A percentile compares a stretch with the other conserved stretches of the same genome.
Evolutionary conservation across 2,888 invertebrate genomes (phyloP).

Genomic region (Apomyelois bistriatella): DNA sequence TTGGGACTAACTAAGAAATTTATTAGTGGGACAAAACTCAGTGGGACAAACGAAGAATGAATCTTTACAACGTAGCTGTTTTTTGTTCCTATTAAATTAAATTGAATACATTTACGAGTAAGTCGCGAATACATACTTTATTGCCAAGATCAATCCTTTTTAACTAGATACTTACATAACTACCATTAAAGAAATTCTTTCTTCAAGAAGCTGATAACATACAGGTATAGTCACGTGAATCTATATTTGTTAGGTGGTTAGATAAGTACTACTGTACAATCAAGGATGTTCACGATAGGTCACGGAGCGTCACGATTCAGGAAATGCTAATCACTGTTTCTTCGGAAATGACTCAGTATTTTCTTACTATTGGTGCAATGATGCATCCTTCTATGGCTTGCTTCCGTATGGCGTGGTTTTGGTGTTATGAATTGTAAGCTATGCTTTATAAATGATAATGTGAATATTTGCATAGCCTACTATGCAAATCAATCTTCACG

Average conservation of each 20-base stretch:
- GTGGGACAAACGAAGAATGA: no score
- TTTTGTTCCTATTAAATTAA: no score
- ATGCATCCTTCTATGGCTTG: slow-evolving; percentile 1
- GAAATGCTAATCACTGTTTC: slow-evolving; percentile 9
- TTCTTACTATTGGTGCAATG: neutral
- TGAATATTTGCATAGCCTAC: neutral
- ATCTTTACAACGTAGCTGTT: no score
- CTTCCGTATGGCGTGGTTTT: neutral
- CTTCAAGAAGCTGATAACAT: neutral
- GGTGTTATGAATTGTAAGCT: neutral
- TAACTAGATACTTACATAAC: neutral
- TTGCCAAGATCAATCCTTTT: no score
- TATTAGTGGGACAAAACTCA: no score
- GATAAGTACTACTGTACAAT: slow-evolving; percentile 1
- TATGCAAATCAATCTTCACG: no score
- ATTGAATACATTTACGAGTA: no score
- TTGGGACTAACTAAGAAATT: no score
- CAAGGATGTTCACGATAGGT: slow-evolving; percentile 4
- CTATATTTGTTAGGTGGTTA: neutral
- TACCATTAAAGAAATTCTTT: neutral
- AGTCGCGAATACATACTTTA: no score
- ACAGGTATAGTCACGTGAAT: neutral
- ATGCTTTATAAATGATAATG: neutral
- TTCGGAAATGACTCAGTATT: slow-evolving; percentile 5
- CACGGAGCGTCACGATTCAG: slow-evolving; percentile 6